These are phyloP conservation scores for Pseudomyrmex concolor DNA, from an alignment of 1,140 invertebrate species.

Conservation along the genomic window DNA sequence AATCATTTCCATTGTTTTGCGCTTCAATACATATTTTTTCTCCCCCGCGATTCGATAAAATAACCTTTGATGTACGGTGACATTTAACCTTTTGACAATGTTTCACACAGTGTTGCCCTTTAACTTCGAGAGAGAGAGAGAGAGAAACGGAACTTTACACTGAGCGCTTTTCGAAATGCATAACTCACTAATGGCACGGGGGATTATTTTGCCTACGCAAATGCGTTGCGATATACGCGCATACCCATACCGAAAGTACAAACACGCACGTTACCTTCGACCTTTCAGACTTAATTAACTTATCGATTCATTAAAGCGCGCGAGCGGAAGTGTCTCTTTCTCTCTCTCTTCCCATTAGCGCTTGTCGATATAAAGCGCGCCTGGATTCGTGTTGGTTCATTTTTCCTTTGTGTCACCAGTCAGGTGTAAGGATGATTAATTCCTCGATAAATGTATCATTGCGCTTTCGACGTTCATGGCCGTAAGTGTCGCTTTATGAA, in stretches of 20 bases:
- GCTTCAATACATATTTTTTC: neutral
- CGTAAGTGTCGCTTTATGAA: neutral
- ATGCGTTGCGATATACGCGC: conserved; percentile 9
- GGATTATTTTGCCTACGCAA: conserved; percentile 17
- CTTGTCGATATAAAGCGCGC: neutral
- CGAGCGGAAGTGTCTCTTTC: neutral
- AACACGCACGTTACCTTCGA: conserved; percentile 43
- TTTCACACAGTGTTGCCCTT: neutral
- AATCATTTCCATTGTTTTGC: neutral
- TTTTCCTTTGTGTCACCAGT: neutral
- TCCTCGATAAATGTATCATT: neutral
- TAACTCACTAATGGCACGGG: neutral
- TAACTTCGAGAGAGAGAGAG: neutral
- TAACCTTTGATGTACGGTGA: neutral
- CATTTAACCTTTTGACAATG: neutral
- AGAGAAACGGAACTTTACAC: neutral
- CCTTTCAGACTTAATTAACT: conserved; percentile 46
- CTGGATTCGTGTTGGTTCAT: neutral
- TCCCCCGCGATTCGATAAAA: neutral
- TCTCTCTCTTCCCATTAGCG: neutral
- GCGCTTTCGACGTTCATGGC: neutral
- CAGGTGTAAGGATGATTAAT: conserved; percentile 35
- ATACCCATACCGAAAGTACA: conserved; percentile 17
- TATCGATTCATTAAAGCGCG: neutral
- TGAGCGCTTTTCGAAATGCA: neutral